Conservation (phyloP, 2,888 invertebrate genomes). For the Elegia similella region DNA sequence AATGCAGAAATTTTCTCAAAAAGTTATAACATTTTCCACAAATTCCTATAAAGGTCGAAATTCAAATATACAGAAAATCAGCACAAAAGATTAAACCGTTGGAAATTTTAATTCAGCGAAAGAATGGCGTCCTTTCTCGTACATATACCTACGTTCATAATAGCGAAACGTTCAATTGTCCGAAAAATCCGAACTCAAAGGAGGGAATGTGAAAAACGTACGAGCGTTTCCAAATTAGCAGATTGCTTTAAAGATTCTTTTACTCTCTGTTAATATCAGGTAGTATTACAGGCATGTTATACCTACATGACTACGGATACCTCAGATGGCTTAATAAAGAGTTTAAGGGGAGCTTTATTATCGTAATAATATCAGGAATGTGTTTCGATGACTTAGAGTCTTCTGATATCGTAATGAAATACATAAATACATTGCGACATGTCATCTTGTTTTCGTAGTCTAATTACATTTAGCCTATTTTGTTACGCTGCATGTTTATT, state of each 20-base stretch:
- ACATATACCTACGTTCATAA: slow-evolving; percentile 6
- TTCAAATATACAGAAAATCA: not conserved
- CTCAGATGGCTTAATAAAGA: no score
- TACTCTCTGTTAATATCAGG: not conserved
- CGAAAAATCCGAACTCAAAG: slow-evolving; percentile 8
- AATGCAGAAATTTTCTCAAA: no score
- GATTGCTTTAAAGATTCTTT: not conserved
- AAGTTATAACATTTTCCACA: not conserved
- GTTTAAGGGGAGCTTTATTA: no score
- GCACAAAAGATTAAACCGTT: not conserved
- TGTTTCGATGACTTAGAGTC: no score
- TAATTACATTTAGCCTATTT: no score
- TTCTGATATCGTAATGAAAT: no score
- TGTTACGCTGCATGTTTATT: no score
- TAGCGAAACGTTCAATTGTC: slow-evolving; percentile 7
- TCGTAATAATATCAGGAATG: no score
- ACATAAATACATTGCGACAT: no score
- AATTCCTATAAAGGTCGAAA: not conserved
- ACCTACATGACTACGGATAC: not conserved
- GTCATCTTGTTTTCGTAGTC: no score
- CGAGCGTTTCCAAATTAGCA: slow-evolving; percentile 6
- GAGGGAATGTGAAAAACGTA: slow-evolving; percentile 7
- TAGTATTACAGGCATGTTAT: not conserved
- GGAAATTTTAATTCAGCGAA: slow-evolving; percentile 2
- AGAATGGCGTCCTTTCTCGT: not conserved